These are phyloP conservation scores for Aspidiotus destructor DNA, from an alignment of 2,888 invertebrate genomes.

Conservation along the genomic window DNA sequence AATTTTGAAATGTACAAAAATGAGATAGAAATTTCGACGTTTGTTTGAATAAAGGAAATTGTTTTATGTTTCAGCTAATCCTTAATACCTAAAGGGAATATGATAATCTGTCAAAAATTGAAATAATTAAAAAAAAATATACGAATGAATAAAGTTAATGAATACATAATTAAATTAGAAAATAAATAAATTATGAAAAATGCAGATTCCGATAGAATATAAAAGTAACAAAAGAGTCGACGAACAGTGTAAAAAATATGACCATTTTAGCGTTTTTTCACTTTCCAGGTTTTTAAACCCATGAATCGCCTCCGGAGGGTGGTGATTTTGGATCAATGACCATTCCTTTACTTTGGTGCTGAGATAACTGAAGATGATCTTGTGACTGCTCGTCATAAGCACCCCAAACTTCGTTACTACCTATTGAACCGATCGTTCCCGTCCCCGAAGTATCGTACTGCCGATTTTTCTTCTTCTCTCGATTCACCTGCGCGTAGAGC, in stretches of 20 bases:
- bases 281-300: slow-evolving; percentile 42
- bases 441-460: slow-evolving; percentile 33
- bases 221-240: slow-evolving; percentile 2
- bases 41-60: background rate
- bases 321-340: slow-evolving; percentile 33
- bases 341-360: slow-evolving; percentile 31
- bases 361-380: slow-evolving; percentile 26
- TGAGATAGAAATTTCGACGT: too few relatives aligned
- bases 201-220: background rate
- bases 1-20: too few relatives aligned
- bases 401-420: slow-evolving; percentile 27
- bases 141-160: slow-evolving; percentile 1
- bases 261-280: too few relatives aligned
- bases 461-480: slow-evolving; percentile 54
- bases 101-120: background rate
- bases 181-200: slow-evolving; percentile 7
- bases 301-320: slow-evolving; percentile 45
- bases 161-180: background rate
- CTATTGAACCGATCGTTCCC: slow-evolving; percentile 27
- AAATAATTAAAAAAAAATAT: background rate
- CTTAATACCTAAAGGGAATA: background rate
- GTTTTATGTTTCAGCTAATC: background rate
- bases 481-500: slow-evolving; percentile 56
- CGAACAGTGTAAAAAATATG: slow-evolving; percentile 2
- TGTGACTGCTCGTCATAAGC: slow-evolving; percentile 33